Evolutionary conservation across 2,113 vertebrate species (phyloP).

Genomic region (Entelurus aequoreus): DNA sequence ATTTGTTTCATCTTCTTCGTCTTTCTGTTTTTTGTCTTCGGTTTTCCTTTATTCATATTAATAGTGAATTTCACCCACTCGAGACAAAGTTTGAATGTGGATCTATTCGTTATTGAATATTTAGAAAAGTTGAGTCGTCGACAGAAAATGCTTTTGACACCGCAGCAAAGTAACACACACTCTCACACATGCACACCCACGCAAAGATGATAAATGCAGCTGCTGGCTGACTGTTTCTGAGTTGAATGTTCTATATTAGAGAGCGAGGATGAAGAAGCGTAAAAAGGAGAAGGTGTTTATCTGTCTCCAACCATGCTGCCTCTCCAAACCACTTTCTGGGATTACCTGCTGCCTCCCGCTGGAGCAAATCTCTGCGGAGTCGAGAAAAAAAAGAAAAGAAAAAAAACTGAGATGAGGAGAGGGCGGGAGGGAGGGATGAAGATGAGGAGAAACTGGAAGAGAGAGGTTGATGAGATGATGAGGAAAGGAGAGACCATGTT

Average conservation of each 20-base stretch:
- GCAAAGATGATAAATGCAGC: too few relatives aligned
- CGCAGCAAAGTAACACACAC: not conserved
- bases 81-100: too few relatives aligned
- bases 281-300: not conserved
- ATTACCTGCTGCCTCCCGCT: not conserved
- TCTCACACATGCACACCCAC: not conserved
- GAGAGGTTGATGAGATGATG: not conserved
- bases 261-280: not conserved
- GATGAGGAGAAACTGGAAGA: too few relatives aligned
- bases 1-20: too few relatives aligned
- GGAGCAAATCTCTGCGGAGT: not conserved
- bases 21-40: too few relatives aligned
- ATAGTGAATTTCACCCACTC: too few relatives aligned
- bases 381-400: not conserved
- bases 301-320: not conserved
- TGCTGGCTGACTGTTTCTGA: not conserved
- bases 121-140: not conserved
- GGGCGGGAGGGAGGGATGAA: not conserved
- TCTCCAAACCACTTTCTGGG: not conserved
- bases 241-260: not conserved
- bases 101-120: not conserved
- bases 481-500: not conserved
- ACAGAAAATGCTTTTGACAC: too few relatives aligned
- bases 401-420: conserved; percentile 10
- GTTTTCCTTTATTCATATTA: too few relatives aligned